Evolutionary conservation across 2,113 vertebrate species (phyloP), one percentile per base, ranked within the genome.

Genomic region (Willisornis vidua): DNA sequence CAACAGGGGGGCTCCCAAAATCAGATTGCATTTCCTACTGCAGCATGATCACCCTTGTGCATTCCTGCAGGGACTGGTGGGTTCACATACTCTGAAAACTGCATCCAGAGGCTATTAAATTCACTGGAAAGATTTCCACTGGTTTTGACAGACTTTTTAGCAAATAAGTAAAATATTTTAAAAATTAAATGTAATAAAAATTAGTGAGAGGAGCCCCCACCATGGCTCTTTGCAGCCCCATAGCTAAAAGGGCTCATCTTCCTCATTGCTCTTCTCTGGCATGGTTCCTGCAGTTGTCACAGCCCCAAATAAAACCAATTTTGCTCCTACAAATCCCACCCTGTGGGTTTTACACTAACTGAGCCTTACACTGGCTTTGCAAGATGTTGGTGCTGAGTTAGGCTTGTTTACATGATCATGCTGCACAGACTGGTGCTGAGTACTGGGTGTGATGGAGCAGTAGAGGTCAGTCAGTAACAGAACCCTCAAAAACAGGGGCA

Each of bases 361-460:
- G 20, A 62, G 46, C 57, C 51, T 71, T 8, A n/a, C 1, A 0
- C 19, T 16, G 45, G 43, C 39, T 52, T 37, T 71, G 52, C 28
- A 45, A 62, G 46, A 17, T 1, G 3, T 28, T 8, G 1, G 9
- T 41, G 43, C 23, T 66, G 65, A 33, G 23, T 39, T 46, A 49
- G 52, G 17, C 4, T 75, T 24, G 20, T 43, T 82, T 46, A 45
- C 3, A 0, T 0, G 28, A 3, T n/a, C 7, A 4, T 63, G 45
- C 57, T 54, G 57, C 28, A 22, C 1, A 9, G 22, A 8, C 11
- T 22, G 46, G 18, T 74, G 82, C 68, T 52, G 78, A 18, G n/a
- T 65, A 39, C 37, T 62, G 54, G 24, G 18, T 67, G 15, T 46
- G 55, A 19, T 19, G 8, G 31, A 37, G 9, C n/a, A 45, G 13